Conservation (phyloP, 2,797 vertebrate species). For the Sebastes jordani region DNA sequence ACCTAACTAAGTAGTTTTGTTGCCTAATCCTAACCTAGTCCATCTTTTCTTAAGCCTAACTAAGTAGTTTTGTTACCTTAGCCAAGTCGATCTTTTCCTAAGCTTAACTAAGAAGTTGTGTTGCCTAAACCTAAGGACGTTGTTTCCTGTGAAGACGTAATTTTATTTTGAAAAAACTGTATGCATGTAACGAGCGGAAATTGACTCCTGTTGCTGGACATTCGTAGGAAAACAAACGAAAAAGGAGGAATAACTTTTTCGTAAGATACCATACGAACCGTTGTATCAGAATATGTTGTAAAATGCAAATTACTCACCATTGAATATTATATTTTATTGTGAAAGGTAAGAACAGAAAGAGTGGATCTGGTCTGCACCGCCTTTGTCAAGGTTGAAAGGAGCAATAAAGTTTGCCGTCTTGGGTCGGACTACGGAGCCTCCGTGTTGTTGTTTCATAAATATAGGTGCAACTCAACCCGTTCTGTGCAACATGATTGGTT, state of each 20-base stretch:
- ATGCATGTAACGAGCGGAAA: not conserved
- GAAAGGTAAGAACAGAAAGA: not conserved
- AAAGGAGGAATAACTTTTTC: not conserved
- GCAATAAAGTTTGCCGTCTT: not conserved
- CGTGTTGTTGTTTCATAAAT: not conserved
- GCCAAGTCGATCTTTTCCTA: too few relatives aligned
- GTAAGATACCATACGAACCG: not conserved
- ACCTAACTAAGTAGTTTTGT: too few relatives aligned
- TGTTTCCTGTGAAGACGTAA: not conserved
- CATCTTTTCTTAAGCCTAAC: rapidly evolving
- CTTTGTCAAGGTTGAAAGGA: not conserved
- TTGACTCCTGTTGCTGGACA: not conserved
- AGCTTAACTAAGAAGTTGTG: too few relatives aligned
- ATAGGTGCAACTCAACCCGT: not conserved
- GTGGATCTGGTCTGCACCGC: not conserved
- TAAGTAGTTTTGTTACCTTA: too few relatives aligned
- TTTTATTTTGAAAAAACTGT: not conserved
- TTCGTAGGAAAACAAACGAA: not conserved
- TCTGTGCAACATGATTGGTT: not conserved
- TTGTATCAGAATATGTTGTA: not conserved
- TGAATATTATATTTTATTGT: not conserved
- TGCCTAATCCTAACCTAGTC: too few relatives aligned
- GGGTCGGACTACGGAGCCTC: not conserved
- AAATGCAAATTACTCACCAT: not conserved
- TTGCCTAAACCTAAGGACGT: not conserved